A percentile compares a stretch with the other conserved stretches of the same genome.
These are phyloP conservation scores for Neoitamus cyanurus DNA, from an alignment of 2,888 invertebrate species.

Conservation along the genomic window DNA sequence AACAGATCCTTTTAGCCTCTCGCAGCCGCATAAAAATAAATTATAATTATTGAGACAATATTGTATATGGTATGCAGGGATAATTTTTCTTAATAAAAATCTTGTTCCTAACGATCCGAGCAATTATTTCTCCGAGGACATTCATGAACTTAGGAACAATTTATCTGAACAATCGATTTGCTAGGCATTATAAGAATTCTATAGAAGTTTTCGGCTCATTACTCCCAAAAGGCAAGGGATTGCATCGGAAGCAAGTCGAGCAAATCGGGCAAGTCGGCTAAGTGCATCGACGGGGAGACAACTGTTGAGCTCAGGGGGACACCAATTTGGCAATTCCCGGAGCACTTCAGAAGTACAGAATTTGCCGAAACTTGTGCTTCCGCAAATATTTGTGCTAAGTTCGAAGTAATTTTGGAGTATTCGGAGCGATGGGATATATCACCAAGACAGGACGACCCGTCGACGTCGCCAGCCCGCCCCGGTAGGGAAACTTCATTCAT, in stretches of 20 bases:
- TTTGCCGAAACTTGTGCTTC: not conserved
- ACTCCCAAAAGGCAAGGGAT: not conserved
- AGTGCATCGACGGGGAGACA: not conserved
- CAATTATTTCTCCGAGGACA: not conserved
- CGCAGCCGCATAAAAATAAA: too few species aligned
- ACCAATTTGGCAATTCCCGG: not conserved
- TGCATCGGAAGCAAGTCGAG: not conserved
- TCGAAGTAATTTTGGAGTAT: not conserved
- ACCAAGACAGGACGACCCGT: not conserved
- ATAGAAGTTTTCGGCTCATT: too few species aligned
- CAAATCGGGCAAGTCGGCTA: not conserved
- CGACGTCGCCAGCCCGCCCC: not conserved
- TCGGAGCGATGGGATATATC: not conserved
- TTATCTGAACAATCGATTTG: not conserved
- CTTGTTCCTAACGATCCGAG: too few species aligned
- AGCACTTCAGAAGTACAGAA: not conserved
- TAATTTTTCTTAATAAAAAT: too few species aligned
- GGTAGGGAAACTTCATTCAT: not conserved
- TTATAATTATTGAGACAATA: too few species aligned
- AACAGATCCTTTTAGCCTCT: too few species aligned
- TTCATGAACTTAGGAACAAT: not conserved
- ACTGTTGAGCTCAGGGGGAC: not conserved
- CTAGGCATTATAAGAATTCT: not conserved
- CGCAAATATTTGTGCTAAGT: conserved; percentile 26
- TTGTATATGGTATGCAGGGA: too few species aligned